Conservation (phyloP, 2,113 vertebrate genomes). For the Xenopus borealis region DNA sequence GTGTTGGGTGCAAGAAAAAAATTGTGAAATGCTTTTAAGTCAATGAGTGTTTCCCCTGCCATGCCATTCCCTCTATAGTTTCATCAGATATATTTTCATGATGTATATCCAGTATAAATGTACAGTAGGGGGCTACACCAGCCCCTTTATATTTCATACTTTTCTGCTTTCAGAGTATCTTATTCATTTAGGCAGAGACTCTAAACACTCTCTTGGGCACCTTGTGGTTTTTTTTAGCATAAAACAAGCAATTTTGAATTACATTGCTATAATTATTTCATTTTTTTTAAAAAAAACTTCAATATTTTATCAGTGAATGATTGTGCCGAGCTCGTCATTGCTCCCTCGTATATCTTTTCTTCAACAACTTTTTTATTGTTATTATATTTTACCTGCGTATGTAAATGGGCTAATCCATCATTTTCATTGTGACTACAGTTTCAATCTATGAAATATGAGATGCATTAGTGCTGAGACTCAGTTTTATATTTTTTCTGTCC, state of each 20-base stretch:
- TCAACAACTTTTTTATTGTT: slow-evolving; percentile 39
- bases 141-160: background rate
- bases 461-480: slow-evolving; percentile 12
- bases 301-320: slow-evolving; percentile 40
- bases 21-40: too few species aligned
- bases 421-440: slow-evolving; percentile 31
- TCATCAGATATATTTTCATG: too few species aligned
- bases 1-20: too few species aligned
- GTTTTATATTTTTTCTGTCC: slow-evolving; percentile 5
- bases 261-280: slow-evolving; percentile 20
- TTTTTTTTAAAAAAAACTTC: slow-evolving; percentile 3
- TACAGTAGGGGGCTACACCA: background rate
- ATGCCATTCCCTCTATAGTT: too few species aligned
- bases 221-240: background rate
- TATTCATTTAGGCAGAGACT: background rate
- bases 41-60: too few species aligned
- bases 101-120: too few species aligned
- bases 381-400: slow-evolving; percentile 38
- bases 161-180: background rate
- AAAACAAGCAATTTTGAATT: slow-evolving; percentile 17
- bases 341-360: slow-evolving; percentile 23
- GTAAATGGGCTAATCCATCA: slow-evolving; percentile 40
- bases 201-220: too few species aligned
- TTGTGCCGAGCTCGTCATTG: slow-evolving; percentile 8
- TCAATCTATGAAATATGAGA: slow-evolving; percentile 34